These are phyloP conservation scores for Anarsia innoxiella DNA, from an alignment of 2,888 invertebrate species.

Conservation along the genomic window DNA sequence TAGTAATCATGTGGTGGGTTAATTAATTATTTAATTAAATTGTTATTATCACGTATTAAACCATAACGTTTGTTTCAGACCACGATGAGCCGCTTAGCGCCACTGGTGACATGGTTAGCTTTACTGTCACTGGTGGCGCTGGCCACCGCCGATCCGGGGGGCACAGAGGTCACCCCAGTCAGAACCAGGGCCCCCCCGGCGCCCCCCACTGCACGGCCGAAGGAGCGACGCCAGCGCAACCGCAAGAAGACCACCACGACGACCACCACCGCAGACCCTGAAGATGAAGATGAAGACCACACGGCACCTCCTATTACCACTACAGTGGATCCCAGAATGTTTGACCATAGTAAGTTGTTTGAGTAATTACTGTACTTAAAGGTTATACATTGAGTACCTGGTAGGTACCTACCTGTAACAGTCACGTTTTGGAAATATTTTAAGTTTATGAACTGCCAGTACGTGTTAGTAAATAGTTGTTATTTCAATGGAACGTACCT, in stretches of 20 bases:
- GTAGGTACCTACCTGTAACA: no score
- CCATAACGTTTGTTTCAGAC: conserved; percentile 35
- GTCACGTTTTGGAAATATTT: no score
- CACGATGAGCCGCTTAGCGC: conserved; percentile 56
- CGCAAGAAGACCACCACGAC: conserved; percentile 53
- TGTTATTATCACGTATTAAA: no score
- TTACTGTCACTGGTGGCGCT: conserved; percentile 68
- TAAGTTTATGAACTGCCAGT: no score
- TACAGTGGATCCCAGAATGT: conserved; percentile 51
- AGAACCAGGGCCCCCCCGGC: conserved; percentile 18
- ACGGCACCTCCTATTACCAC: conserved; percentile 46
- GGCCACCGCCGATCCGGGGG: conserved; percentile 48
- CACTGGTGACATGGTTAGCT: conserved; percentile 60
- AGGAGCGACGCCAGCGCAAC: conserved; percentile 33
- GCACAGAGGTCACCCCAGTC: conserved; percentile 20
- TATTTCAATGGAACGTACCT: no score
- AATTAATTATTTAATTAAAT: no score
- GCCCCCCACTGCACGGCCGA: conserved; percentile 22
- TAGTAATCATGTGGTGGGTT: no score
- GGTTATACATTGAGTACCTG: no score
- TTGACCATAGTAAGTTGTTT: conserved; percentile 57
- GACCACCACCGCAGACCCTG: conserved; percentile 36
- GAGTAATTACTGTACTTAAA: no score
- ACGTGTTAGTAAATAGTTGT: no score
- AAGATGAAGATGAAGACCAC: conserved; percentile 43